Evolutionary conservation across 2,113 vertebrate genomes (phyloP).

Genomic region (Mohoua ochrocephala): DNA sequence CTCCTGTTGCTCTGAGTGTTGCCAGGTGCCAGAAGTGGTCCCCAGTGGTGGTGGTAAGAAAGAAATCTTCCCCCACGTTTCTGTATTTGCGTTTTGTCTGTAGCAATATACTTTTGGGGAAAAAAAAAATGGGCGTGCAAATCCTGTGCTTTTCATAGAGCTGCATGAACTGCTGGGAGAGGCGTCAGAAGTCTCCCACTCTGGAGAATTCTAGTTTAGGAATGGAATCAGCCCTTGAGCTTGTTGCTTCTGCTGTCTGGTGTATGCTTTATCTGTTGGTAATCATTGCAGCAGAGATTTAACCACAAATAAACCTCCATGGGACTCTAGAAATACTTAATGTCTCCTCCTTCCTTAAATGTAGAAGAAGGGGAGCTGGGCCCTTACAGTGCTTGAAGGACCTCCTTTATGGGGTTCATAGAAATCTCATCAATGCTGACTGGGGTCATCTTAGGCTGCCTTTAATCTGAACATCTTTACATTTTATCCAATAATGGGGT

Average conservation of each 20-base stretch:
- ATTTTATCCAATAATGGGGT: not conserved
- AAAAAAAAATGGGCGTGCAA: not conserved
- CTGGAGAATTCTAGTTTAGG: not conserved
- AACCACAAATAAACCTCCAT: not conserved
- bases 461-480: not conserved
- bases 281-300: not conserved
- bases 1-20: conserved; percentile 44
- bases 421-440: not conserved
- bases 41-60: conserved; percentile 45
- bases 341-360: not conserved
- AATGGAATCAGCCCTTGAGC: not conserved
- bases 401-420: not conserved
- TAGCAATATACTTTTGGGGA: not conserved
- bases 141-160: not conserved
- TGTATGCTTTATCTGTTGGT: not conserved
- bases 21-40: conserved; percentile 38
- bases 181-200: not conserved
- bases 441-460: not conserved
- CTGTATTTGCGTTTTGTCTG: not conserved
- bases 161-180: not conserved
- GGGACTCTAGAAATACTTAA: not conserved
- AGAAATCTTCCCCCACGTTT: not conserved
- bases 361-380: not conserved
- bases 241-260: not conserved
- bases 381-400: not conserved